A percentile compares a stretch with the other conserved stretches of the same genome.
Evolutionary conservation across 1,140 invertebrate genomes (phyloP).

Genomic region (Luehdorfia chinensis): DNA sequence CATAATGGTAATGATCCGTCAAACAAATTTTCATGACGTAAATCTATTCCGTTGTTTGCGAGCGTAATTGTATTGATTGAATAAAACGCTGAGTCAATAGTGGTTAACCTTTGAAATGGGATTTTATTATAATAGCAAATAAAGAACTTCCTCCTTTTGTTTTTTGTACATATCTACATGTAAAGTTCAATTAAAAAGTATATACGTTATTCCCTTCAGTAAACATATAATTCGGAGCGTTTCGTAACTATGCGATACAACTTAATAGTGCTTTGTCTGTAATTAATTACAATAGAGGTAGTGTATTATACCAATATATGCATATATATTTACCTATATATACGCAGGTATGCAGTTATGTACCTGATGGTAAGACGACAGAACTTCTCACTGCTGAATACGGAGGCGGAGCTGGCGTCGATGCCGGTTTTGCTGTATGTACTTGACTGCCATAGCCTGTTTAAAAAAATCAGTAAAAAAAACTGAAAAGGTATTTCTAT

Average conservation of each 20-base stretch:
- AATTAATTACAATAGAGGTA: no score
- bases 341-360: slow-evolving; percentile 22
- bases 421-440: slow-evolving; percentile 84
- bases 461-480: no score
- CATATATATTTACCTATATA: slow-evolving; percentile 26
- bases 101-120: no score
- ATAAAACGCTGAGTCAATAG: slow-evolving; percentile 4
- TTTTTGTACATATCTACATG: no score
- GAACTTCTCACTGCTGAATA: slow-evolving; percentile 76
- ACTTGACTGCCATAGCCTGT: slow-evolving; percentile 77
- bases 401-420: slow-evolving; percentile 86
- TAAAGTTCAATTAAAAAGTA: no score
- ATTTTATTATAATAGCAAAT: no score
- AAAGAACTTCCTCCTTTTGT: no score
- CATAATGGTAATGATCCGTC: neutral
- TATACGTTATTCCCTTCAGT: no score
- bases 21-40: slow-evolving; percentile 2
- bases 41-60: slow-evolving; percentile 2
- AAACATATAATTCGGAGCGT: no score
- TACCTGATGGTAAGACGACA: slow-evolving; percentile 53
- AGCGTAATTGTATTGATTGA: slow-evolving; percentile 2
- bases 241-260: no score
- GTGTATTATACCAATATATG: slow-evolving; percentile 10
- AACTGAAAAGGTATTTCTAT: no score
- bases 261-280: no score